phyloP scores from a whole-genome alignment of 1,140 invertebrate species.

The Drosophila paulistorum region DNA sequence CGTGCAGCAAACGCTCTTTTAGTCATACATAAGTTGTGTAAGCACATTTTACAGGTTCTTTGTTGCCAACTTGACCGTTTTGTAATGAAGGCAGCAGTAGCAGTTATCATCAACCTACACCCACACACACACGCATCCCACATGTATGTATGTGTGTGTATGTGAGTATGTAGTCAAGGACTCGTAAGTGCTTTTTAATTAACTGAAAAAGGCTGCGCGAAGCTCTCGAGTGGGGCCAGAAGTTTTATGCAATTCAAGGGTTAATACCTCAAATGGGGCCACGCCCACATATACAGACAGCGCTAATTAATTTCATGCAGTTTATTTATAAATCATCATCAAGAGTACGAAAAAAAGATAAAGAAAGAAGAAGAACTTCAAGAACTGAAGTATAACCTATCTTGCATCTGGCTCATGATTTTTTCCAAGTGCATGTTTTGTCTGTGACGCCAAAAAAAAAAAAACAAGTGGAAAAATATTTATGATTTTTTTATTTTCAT shows the following conservation, averaged over 20 bases:
- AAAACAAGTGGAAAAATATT: conserved; percentile 12
- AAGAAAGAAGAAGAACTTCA: neutral
- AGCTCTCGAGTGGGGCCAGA: conserved; percentile 10
- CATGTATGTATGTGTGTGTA: too few species aligned
- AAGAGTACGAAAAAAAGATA: neutral
- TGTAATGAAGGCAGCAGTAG: neutral
- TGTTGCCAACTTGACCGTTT: conserved; percentile 9
- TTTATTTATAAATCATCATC: conserved; percentile 13
- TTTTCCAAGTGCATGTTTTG: neutral
- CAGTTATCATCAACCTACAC: neutral
- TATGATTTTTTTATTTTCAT: neutral
- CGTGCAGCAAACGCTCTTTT: too few species aligned
- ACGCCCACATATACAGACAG: conserved; percentile 42
- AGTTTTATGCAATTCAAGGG: conserved; percentile 28
- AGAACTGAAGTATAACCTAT: neutral
- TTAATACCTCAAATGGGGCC: conserved; percentile 18
- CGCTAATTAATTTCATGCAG: conserved; percentile 54
- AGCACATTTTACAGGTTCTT: conserved; percentile 5
- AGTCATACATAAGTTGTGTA: neutral
- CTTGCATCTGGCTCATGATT: neutral
- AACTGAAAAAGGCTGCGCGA: conserved; percentile 56
- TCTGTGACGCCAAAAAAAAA: conserved; percentile 32
- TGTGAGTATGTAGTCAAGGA: conserved; percentile 1
- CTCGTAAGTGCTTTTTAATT: conserved; percentile 55
- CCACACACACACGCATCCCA: neutral